Evolutionary conservation across 2,888 invertebrate species (phyloP).

Genomic region (Drosophila macrothrix): DNA sequence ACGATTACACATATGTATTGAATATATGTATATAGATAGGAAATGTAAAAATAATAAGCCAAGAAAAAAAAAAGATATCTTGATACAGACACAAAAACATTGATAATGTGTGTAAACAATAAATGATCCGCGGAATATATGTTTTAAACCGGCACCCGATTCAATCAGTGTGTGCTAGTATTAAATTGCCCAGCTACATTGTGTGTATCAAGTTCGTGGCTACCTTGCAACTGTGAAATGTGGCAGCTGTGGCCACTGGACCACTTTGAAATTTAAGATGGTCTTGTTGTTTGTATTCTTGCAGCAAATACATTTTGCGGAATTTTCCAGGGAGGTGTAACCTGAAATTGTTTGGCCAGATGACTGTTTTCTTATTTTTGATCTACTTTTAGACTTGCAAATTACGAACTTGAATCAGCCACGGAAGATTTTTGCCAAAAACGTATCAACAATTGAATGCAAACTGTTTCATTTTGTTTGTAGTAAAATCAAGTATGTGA

Average conservation of each 20-base stretch:
- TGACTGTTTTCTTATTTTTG: neutral
- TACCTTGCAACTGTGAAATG: conserved; percentile 3
- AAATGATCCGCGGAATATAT: conserved; percentile 4
- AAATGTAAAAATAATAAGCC: conserved; percentile 2
- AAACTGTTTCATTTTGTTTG: neutral
- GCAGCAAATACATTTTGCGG: neutral
- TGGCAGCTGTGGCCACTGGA: neutral
- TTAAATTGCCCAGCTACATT: conserved; percentile 6
- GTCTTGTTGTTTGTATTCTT: neutral
- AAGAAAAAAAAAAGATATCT: conserved; percentile 1
- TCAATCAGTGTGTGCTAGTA: neutral
- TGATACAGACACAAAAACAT: conserved; percentile 24
- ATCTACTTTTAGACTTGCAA: neutral
- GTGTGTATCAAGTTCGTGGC: neutral
- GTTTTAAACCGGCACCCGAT: neutral
- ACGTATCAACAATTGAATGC: neutral
- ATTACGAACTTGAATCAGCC: neutral
- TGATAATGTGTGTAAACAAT: conserved; percentile 27
- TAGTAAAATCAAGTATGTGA: neutral
- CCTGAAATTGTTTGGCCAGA: neutral
- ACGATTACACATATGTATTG: conserved; percentile 8
- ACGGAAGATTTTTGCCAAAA: neutral
- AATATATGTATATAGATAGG: conserved; percentile 5
- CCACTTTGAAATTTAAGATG: neutral
- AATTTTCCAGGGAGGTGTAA: neutral